Conservation (phyloP, 2,888 invertebrate genomes). For the Diadromus collaris region DNA sequence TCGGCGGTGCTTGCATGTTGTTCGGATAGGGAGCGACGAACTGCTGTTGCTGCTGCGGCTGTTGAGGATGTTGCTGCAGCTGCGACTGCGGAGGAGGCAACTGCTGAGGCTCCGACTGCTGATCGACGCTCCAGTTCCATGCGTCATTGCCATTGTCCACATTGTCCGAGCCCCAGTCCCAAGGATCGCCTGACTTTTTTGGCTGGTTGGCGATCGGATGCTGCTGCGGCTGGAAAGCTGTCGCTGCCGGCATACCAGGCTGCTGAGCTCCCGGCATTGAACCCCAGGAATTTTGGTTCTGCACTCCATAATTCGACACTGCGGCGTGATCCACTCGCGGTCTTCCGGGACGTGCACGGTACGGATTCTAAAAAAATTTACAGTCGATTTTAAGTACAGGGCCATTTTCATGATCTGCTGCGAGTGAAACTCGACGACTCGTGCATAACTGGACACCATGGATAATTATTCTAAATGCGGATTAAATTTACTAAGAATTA, state of each 20-base stretch:
- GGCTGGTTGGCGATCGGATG: slow-evolving; percentile 64
- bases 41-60: slow-evolving; percentile 52
- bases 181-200: slow-evolving; percentile 70
- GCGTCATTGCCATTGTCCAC: slow-evolving; percentile 75
- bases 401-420: not conserved
- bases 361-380: slow-evolving; percentile 74
- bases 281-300: slow-evolving; percentile 75
- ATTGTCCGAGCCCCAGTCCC: slow-evolving; percentile 75
- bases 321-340: slow-evolving; percentile 72
- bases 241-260: slow-evolving; percentile 60
- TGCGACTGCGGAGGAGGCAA: slow-evolving; percentile 55
- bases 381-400: not conserved
- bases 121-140: slow-evolving; percentile 78
- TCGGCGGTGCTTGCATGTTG: slow-evolving; percentile 68
- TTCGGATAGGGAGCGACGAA: slow-evolving; percentile 67
- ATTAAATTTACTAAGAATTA: no score
- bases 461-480: no score
- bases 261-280: slow-evolving; percentile 64
- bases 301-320: slow-evolving; percentile 69
- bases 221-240: slow-evolving; percentile 66
- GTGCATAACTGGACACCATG: not conserved
- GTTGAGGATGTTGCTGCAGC: slow-evolving; percentile 58
- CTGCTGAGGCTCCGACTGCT: slow-evolving; percentile 71
- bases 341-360: slow-evolving; percentile 74
- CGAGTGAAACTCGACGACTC: not conserved